Evolutionary conservation across 2,113 vertebrate species (phyloP).

Genomic region (Loxodonta africana): DNA sequence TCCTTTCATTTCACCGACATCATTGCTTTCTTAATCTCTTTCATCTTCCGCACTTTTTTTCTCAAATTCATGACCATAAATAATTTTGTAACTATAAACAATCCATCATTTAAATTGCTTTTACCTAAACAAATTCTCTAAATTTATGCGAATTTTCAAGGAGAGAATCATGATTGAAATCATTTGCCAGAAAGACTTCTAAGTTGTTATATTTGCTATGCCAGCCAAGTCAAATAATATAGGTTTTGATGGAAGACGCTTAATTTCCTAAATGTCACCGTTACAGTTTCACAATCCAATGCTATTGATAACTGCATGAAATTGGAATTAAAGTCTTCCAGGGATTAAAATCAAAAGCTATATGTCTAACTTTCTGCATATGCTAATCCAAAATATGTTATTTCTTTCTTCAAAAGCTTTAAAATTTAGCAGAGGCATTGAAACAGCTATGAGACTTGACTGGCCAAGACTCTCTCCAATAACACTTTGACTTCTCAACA

Average conservation of each 20-base stretch:
- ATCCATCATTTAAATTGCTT: constrained; percentile 4
- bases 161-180: not conserved
- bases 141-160: constrained; percentile 41
- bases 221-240: not conserved
- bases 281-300: not conserved
- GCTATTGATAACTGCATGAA: not conserved
- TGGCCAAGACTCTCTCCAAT: not conserved
- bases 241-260: not conserved
- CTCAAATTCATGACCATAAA: constrained; percentile 35
- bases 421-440: not conserved
- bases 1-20: constrained; percentile 42
- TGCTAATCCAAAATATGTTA: not conserved
- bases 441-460: not conserved
- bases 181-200: constrained; percentile 33
- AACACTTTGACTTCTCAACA: not conserved
- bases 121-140: constrained; percentile 48
- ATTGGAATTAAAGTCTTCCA: not conserved
- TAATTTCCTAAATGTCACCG: not conserved
- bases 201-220: not conserved
- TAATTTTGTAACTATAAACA: constrained; percentile 50
- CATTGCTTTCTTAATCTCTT: constrained; percentile 27
- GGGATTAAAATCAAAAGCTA: not conserved
- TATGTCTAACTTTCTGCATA: not conserved
- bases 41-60: constrained; percentile 38
- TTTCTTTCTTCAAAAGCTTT: not conserved